These are phyloP conservation scores for Lepas anatifera DNA, from an alignment of 2,888 invertebrate species.

Conservation along the genomic window DNA sequence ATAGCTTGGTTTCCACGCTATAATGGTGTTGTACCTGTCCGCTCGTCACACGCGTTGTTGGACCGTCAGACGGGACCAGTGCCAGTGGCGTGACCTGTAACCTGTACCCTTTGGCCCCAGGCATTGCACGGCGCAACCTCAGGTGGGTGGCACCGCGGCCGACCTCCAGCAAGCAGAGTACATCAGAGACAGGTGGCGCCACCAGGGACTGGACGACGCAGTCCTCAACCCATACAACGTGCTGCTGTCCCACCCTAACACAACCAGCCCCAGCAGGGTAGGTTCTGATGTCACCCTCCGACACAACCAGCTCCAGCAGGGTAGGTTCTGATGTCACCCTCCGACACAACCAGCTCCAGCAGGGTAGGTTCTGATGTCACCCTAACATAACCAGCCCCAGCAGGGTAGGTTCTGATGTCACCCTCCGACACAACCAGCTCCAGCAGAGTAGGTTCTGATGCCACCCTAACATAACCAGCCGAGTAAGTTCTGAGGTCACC, in stretches of 20 bases:
- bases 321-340: slow-evolving; percentile 17
- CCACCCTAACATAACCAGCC: too few species aligned
- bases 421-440: too few species aligned
- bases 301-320: background rate
- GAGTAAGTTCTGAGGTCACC: too few species aligned
- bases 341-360: background rate
- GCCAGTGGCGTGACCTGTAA: too few species aligned
- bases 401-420: slow-evolving; percentile 17
- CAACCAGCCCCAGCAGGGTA: slow-evolving; percentile 17
- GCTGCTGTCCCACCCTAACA: slow-evolving; percentile 18
- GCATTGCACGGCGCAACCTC: background rate
- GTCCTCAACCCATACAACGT: slow-evolving; percentile 18
- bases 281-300: too few species aligned
- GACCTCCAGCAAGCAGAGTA: slow-evolving; percentile 18
- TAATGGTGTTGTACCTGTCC: too few species aligned
- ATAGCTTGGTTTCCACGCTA: too few species aligned
- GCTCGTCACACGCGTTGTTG: too few species aligned
- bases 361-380: slow-evolving; percentile 17
- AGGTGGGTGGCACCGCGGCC: slow-evolving; percentile 19
- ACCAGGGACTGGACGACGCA: slow-evolving; percentile 18
- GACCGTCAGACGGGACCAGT: too few species aligned
- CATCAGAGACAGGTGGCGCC: slow-evolving; percentile 17
- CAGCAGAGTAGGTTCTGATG: too few species aligned
- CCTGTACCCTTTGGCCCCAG: background rate
- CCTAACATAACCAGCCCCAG: slow-evolving; percentile 15